These are phyloP conservation scores for Cistogaster globosa DNA, from an alignment of 2,888 invertebrate genomes.

Conservation along the genomic window DNA sequence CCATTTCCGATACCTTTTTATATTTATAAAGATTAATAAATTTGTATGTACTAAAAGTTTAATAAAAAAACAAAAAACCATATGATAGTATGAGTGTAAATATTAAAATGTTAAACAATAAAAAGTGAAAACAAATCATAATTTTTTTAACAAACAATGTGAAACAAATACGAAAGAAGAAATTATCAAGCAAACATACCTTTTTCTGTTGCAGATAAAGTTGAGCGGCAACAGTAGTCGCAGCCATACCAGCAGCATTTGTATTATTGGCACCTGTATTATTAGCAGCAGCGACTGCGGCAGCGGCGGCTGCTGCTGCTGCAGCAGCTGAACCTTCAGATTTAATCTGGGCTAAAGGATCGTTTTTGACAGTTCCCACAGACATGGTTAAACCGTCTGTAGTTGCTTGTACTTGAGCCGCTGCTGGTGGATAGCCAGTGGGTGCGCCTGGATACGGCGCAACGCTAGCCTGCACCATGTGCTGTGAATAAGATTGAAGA, in stretches of 20 bases:
- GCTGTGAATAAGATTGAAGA: constrained; percentile 75
- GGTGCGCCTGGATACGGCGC: constrained; percentile 82
- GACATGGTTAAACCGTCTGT: constrained; percentile 82
- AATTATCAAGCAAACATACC: constrained; percentile 75
- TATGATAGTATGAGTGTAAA: constrained; percentile 39
- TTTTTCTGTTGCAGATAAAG: constrained; percentile 82
- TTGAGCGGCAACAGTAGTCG: constrained; percentile 77
- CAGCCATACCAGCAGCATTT: constrained; percentile 69
- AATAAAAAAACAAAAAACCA: constrained; percentile 39
- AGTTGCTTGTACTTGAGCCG: constrained; percentile 79
- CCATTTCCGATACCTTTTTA: constrained; percentile 60
- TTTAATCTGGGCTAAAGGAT: constrained; percentile 81
- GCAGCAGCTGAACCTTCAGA: constrained; percentile 76
- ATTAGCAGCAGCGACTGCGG: constrained; percentile 71
- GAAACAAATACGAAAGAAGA: constrained; percentile 49
- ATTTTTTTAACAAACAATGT: constrained; percentile 17
- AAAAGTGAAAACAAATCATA: constrained; percentile 51
- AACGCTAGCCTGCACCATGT: constrained; percentile 83
- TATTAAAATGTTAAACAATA: constrained; percentile 40
- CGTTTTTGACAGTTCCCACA: constrained; percentile 80
- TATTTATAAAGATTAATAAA: constrained; percentile 11
- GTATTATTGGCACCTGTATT: constrained; percentile 71
- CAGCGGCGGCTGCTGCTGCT: constrained; percentile 76
- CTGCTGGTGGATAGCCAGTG: constrained; percentile 81
- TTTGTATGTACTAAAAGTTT: constrained; percentile 41